Evolutionary conservation across 2,888 invertebrate genomes (phyloP).

Genomic region (Drepanosiphum platanoidis): DNA sequence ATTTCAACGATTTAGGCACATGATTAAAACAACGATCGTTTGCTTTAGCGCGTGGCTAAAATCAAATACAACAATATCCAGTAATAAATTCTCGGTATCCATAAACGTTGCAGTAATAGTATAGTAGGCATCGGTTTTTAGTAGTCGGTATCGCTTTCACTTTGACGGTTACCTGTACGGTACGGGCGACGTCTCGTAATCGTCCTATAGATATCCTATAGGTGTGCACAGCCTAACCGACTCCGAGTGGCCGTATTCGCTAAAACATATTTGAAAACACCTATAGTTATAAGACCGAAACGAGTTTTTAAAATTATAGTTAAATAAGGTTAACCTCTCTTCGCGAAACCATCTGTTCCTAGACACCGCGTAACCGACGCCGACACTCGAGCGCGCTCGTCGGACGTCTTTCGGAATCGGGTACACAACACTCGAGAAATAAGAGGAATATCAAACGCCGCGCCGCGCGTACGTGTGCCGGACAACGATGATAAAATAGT

Average conservation of each 20-base stretch:
- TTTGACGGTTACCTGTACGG: background rate
- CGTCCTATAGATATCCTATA: conserved; percentile 7
- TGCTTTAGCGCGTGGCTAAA: background rate
- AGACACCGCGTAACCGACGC: background rate
- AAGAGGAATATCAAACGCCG: background rate
- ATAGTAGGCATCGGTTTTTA: conserved; percentile 8
- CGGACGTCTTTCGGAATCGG: background rate
- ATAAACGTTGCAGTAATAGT: no score
- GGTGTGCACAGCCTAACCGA: no score
- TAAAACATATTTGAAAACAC: conserved; percentile 20
- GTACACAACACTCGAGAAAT: background rate
- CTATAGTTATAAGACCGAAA: background rate
- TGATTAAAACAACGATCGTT: no score
- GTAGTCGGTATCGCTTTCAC: conserved; percentile 48
- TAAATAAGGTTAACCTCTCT: conserved; percentile 44
- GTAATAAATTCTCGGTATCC: background rate
- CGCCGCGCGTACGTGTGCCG: no score
- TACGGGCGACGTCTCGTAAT: conserved; percentile 42
- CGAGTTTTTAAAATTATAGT: conserved; percentile 26
- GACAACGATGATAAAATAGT: no score
- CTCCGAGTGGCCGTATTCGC: background rate
- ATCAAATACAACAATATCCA: background rate
- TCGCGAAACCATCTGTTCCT: conserved; percentile 1
- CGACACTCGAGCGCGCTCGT: no score
- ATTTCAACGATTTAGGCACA: no score